Conservation (phyloP, 2,888 invertebrate genomes). For the Tachina lurida region DNA sequence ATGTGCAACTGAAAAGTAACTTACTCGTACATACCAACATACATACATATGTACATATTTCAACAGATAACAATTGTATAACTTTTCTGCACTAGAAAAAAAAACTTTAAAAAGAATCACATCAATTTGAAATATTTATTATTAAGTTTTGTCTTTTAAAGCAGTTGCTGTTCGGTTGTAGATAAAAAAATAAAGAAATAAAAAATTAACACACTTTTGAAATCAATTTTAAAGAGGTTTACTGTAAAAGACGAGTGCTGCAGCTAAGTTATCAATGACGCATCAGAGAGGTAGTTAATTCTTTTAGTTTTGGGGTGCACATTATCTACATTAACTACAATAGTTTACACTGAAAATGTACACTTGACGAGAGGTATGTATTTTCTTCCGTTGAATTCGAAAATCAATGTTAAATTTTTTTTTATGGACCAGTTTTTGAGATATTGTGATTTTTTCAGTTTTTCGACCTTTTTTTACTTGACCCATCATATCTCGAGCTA, state of each 20-base stretch:
- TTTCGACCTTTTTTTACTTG: no score
- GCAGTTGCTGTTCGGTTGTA: not conserved
- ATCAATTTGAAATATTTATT: conserved; percentile 13
- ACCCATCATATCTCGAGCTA: no score
- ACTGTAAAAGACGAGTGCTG: conserved; percentile 13
- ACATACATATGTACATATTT: not conserved
- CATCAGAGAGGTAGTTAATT: not conserved
- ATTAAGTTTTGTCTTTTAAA: not conserved
- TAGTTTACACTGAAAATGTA: no score
- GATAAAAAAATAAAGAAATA: no score
- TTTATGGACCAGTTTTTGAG: no score
- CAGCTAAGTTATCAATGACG: conserved; percentile 12
- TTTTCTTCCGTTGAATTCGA: no score
- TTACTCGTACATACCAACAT: no score
- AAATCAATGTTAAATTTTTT: no score
- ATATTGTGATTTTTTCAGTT: no score
- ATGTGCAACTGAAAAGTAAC: not conserved
- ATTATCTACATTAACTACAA: not conserved
- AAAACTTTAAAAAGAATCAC: conserved; percentile 10
- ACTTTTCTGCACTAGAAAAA: not conserved
- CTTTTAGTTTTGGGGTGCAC: not conserved
- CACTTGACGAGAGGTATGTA: no score
- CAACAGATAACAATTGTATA: conserved; percentile 19
- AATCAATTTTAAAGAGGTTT: conserved; percentile 8
- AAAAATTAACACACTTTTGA: conserved; percentile 13